These are phyloP conservation scores for Dasypus novemcinctus DNA, from an alignment of 2,113 vertebrate genomes.

Conservation along the genomic window DNA sequence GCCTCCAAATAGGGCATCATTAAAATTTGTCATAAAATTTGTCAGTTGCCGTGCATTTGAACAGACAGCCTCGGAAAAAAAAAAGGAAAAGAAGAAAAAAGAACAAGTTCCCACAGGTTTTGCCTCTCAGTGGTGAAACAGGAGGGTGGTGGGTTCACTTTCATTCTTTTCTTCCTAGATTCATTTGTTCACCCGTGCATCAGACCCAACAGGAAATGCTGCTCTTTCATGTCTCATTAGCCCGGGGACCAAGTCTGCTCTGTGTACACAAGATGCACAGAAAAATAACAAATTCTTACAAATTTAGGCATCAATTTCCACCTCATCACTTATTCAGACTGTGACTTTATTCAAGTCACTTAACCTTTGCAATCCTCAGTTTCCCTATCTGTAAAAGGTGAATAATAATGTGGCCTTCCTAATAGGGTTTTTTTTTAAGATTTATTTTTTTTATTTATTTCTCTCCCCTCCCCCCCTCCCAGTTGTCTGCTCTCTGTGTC, in stretches of 20 bases:
- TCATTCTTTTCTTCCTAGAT: background rate
- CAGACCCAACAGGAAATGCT: background rate
- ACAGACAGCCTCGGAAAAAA: conserved; percentile 38
- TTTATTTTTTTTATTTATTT: no score
- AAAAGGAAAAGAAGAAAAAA: background rate
- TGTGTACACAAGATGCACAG: accelerated
- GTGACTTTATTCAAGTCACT: background rate
- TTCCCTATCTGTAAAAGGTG: background rate
- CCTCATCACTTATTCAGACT: background rate
- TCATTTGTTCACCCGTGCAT: background rate
- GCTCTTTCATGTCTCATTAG: background rate
- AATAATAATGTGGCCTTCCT: background rate
- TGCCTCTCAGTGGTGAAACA: background rate
- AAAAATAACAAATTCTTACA: background rate
- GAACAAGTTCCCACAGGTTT: background rate
- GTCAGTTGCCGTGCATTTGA: conserved; percentile 49
- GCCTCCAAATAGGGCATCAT: conserved; percentile 70
- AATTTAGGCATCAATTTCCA: background rate
- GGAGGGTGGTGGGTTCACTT: background rate
- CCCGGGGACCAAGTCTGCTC: background rate
- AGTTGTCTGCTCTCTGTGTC: no score
- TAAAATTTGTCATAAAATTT: conserved; percentile 73
- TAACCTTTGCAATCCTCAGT: background rate
- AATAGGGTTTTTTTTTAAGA: no score
- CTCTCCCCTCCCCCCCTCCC: no score